These are phyloP conservation scores for Ellobius talpinus DNA, from an alignment of 2,113 vertebrate species.

Conservation along the genomic window DNA sequence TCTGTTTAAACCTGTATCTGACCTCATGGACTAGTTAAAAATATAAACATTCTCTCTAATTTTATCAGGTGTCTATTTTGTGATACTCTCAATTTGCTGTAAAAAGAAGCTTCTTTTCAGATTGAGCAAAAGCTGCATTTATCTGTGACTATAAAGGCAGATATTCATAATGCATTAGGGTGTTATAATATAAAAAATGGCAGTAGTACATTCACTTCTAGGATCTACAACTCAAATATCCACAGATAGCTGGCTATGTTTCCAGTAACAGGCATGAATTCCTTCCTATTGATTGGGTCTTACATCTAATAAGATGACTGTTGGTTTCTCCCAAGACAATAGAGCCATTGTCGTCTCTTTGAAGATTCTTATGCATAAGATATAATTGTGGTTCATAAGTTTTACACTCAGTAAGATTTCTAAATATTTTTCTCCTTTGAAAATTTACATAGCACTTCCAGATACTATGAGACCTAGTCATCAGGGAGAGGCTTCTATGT, in stretches of 20 bases:
- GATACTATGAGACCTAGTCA: not conserved
- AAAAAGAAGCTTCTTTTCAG: not conserved
- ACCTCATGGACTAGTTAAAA: not conserved
- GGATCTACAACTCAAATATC: not conserved
- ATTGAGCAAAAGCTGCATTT: not conserved
- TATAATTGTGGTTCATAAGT: not conserved
- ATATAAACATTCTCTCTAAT: not conserved
- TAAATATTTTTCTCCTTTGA: not conserved
- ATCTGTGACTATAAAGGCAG: not conserved
- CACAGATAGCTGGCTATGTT: not conserved
- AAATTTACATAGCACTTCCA: not conserved
- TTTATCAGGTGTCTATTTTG: not conserved
- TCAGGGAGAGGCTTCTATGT: not conserved
- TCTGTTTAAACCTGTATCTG: not conserved
- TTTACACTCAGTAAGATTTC: not conserved
- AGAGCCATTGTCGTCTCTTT: not conserved
- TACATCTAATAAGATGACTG: not conserved
- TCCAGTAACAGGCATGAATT: no score
- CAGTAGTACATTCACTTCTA: fast-evolving
- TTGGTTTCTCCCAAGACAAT: not conserved
- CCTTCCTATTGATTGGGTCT: not conserved
- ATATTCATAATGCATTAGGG: not conserved
- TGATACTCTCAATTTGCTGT: not conserved
- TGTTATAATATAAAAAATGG: not conserved
- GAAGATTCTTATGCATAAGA: not conserved